phyloP scores from a whole-genome alignment of 1,140 invertebrate genomes.

The Schlechtendalia chinensis region DNA sequence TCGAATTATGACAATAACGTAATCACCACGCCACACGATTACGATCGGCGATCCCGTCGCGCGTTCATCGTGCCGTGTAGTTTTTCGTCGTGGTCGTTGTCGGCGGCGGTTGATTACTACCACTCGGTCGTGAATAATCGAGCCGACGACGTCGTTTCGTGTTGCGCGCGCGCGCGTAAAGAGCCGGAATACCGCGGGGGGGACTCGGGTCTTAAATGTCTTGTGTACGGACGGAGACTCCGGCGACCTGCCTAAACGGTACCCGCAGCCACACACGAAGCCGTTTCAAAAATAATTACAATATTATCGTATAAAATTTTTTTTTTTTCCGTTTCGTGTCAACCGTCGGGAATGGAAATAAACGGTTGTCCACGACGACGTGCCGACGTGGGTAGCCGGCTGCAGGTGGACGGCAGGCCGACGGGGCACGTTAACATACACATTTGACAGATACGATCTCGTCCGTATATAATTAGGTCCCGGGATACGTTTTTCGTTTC shows the following conservation, averaged over 20 bases:
- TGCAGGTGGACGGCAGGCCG: neutral
- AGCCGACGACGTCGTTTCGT: neutral
- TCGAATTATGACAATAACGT: neutral
- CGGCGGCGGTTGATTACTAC: neutral
- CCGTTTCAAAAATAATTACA: neutral
- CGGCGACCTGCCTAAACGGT: too few relatives aligned
- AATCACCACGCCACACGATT: neutral
- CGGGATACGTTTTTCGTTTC: neutral
- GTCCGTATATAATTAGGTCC: neutral
- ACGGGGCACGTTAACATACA: too few relatives aligned
- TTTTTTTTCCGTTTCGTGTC: neutral
- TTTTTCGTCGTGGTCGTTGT: neutral
- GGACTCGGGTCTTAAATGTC: too few relatives aligned
- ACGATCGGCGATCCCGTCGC: neutral
- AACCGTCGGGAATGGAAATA: neutral
- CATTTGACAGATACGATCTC: slow-evolving; percentile 18
- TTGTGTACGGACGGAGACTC: too few relatives aligned
- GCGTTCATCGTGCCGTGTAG: neutral
- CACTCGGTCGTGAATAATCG: neutral
- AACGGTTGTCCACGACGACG: neutral
- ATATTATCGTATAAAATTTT: slow-evolving; percentile 7
- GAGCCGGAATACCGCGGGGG: too few relatives aligned
- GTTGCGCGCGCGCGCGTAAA: neutral
- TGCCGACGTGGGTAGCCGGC: neutral
- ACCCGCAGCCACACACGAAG: slow-evolving; percentile 20